These are phyloP conservation scores for Sarcophaga bullata DNA, from an alignment of 1,140 invertebrate species.

Conservation along the genomic window DNA sequence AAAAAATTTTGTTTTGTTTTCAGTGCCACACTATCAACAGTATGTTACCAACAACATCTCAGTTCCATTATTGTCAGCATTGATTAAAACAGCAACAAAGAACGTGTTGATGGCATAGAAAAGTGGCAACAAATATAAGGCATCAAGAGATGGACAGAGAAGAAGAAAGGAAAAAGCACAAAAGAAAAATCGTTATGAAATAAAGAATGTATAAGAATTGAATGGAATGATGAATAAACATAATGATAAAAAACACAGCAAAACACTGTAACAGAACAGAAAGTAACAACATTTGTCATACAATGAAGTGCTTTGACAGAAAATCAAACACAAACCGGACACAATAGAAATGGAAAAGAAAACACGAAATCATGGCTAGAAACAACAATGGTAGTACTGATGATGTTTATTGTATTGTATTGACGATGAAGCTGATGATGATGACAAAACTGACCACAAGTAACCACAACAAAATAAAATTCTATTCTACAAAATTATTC, in stretches of 20 bases:
- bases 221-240: not conserved
- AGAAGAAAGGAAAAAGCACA: not conserved
- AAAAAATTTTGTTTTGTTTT: not conserved
- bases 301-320: conserved; percentile 25
- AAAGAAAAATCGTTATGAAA: not conserved
- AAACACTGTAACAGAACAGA: not conserved
- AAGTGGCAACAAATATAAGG: not conserved
- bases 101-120: conserved; percentile 29
- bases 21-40: conserved; percentile 19
- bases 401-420: not conserved
- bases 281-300: conserved; percentile 32
- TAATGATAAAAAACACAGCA: no score
- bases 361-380: no score
- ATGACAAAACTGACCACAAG: not conserved
- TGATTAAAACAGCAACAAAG: conserved; percentile 39
- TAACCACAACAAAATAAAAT: not conserved
- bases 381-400: no score
- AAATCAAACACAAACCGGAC: not conserved
- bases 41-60: conserved; percentile 15
- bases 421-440: not conserved
- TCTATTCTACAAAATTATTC: not conserved
- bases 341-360: not conserved
- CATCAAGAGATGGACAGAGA: not conserved
- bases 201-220: not conserved
- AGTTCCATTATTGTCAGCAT: conserved; percentile 33